Base-by-base conservation (phyloP, 2,797 vertebrate species). In the Gymnocypris eckloni region DNA sequence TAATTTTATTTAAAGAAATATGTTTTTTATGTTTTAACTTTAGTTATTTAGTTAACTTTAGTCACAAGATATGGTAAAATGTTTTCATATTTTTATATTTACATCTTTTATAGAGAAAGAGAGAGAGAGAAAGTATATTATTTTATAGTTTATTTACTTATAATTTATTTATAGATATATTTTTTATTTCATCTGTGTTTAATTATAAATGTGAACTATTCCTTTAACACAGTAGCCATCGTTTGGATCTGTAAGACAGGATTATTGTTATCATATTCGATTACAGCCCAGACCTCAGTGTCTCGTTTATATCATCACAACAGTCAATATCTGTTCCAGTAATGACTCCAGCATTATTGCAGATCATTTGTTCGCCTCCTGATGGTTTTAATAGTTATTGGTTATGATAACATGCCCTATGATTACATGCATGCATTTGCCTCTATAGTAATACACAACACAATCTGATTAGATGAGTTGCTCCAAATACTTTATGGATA, bases 381-480 rank as follows among this genome's bases (percentile, higher is more conserved):
- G 75, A 75, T 79, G 70, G 73, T 70, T 41, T 4, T 45, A 54
- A 77, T 67, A 48, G 72, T 77, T 84, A 84, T 54, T 77, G 75
- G 73, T 37, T 20, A 70, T 18, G 83, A 81, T 77, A 56, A 7
- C 10, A 3, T 52, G 45, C 56, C 45, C 25, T 52, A 11, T 50
- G 56, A 75, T 83, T 52, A 76, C 82, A 83, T 76, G 82, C 59
- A 66, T 83, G 2, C 64, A 20, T 66, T 83, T 83, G 56, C 43
- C 43, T 64, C 43, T 18, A 66, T 76, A 76, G 66, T 64, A 50
- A 83, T n/a, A 75, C 81, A 83, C 20, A 25, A 16, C 39, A 18
- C 78, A 83, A 76, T 83, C 71, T 83, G 72, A 82, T 73, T 82
- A 73, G 70, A 76, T 52, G 72, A 76, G 82, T n/a, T 83, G 56